phyloP scores from a whole-genome alignment of 2,888 invertebrate species.

The Crematogaster levior region DNA sequence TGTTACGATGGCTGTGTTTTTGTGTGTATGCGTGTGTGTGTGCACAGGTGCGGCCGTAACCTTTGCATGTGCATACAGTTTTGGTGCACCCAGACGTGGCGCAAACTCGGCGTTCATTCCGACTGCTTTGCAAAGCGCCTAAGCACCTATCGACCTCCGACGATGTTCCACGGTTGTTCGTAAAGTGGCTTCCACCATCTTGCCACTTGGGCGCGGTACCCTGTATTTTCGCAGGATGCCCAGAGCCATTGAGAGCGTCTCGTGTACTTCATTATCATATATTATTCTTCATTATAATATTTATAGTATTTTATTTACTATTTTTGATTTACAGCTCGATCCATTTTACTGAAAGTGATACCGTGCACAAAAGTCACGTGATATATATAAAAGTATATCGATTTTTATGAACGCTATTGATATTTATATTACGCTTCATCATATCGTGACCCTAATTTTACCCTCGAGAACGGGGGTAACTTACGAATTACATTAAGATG shows the following conservation, averaged over 20 bases:
- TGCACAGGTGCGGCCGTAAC: slow-evolving; percentile 29
- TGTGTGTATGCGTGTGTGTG: background rate
- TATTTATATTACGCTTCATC: background rate
- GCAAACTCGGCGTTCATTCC: slow-evolving; percentile 35
- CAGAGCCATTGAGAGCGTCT: background rate
- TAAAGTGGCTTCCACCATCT: slow-evolving; percentile 24
- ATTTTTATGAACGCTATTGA: slow-evolving; percentile 5
- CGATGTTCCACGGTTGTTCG: slow-evolving; percentile 5
- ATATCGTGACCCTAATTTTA: slow-evolving; percentile 7
- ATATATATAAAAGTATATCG: background rate
- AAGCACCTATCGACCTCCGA: slow-evolving; percentile 54
- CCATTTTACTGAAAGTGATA: background rate
- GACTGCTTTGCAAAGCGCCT: slow-evolving; percentile 49
- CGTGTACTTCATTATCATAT: background rate
- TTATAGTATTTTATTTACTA: background rate
- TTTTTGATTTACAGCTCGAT: background rate
- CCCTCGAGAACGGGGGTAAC: slow-evolving; percentile 22
- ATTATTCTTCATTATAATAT: background rate
- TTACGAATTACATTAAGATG: slow-evolving; percentile 35
- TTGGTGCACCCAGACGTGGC: slow-evolving; percentile 27
- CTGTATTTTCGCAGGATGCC: background rate
- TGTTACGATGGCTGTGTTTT: background rate
- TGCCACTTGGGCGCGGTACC: background rate
- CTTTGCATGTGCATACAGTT: slow-evolving; percentile 35
- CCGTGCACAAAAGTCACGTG: background rate